Conservation (phyloP, 1,140 invertebrate genomes). For the Apolygus lucorum region DNA sequence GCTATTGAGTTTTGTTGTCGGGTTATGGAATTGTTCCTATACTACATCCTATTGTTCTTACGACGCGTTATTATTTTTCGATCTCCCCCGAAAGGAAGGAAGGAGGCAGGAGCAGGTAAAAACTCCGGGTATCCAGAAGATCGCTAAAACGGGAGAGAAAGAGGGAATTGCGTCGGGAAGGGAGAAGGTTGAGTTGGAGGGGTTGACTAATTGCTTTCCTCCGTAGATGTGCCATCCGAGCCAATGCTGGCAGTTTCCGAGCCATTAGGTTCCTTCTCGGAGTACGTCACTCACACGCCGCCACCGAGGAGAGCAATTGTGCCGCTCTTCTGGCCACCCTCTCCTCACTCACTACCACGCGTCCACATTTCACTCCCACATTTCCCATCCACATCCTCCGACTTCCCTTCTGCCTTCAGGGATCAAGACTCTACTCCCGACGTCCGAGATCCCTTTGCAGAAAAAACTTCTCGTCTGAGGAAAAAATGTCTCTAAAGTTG, state of each 20-base stretch:
- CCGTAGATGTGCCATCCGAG: background rate
- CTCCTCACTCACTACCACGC: background rate
- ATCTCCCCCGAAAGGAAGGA: background rate
- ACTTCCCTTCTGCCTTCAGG: background rate
- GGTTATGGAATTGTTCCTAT: too few relatives aligned
- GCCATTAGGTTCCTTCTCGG: background rate
- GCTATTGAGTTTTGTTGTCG: too few relatives aligned
- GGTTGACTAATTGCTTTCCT: constrained; percentile 1
- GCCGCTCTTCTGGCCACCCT: background rate
- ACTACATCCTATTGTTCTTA: too few relatives aligned
- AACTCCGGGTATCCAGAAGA: background rate
- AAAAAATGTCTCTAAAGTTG: too few relatives aligned
- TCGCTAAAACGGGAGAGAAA: background rate
- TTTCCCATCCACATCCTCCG: background rate
- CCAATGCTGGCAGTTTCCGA: background rate
- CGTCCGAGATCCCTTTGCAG: too few relatives aligned
- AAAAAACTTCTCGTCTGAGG: too few relatives aligned
- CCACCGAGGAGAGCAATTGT: background rate
- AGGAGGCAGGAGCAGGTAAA: background rate
- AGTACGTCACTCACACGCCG: background rate
- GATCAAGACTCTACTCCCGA: too few relatives aligned
- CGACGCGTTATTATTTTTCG: too few relatives aligned
- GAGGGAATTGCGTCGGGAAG: background rate
- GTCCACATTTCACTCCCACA: background rate
- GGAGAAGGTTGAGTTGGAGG: background rate